Evolutionary conservation across 1,140 invertebrate species (phyloP), one percentile per base, ranked within the genome.

Genomic region (Rhagoletis pomonella): DNA sequence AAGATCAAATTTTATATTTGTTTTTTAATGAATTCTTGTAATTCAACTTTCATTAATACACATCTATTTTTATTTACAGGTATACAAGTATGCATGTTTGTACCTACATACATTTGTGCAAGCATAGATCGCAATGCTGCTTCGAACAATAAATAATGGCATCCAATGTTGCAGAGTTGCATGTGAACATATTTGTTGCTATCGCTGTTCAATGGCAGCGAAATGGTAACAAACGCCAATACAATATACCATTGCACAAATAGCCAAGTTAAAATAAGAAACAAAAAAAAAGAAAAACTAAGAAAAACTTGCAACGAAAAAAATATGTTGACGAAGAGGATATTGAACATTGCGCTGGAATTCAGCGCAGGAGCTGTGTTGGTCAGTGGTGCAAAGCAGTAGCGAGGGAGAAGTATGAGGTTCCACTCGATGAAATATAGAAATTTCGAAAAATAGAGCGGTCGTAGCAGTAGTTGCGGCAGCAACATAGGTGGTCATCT

Each of bases 361-460:
- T 19, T 42, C 4, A 17, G 42, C 44, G n/a, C 60, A 55, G 55
- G 73, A 50, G 17, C 12, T n/a, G 12, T 81, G n/a, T 17, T 9
- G 47, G 14, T 1, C 42, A 55, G 50, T 55, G 17, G n/a, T 19
- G 9, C 0, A 44, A 47, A 4, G 50, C 0, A 5, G n/a, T 2
- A 81, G 73, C 12, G 6, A 42, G 10, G 29, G 39, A 10, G 12
- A 47, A 73, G 14, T 12, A n/a, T n/a, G n/a, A n/a, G 60, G 10
- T 62, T n/a, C n/a, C n/a, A n/a, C n/a, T n/a, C n/a, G n/a, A n/a
- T 58, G 50, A 81, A 55, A 4, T 81, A 19, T n/a, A 29, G n/a
- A 81, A 81, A 81, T 81, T 19, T 50, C 19, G 73, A 50, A 81
- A 67, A 81, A 81, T 81, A 81, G 44, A 81, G 73, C 73, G 55